Base-by-base conservation (phyloP, 2,888 invertebrate genomes). In the Prenolepis imparis region DNA sequence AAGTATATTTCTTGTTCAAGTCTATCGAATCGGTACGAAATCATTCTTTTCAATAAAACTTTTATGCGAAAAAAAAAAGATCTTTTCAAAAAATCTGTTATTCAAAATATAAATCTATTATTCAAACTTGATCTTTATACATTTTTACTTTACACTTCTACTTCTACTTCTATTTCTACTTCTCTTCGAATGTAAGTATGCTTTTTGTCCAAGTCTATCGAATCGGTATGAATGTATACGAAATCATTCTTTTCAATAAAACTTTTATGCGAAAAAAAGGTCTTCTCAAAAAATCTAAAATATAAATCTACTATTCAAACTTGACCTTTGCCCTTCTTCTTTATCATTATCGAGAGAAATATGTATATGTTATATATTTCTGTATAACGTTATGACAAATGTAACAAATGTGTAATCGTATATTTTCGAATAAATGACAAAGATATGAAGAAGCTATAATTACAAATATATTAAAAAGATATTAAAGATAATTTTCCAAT, bases 81-180 rank as follows among this genome's bases (percentile, higher is more conserved):
- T 48, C 9, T 68, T 52, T 12, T 68, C 32, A 8, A 48, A 8
- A 48, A 48, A 44, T 44, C 28, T 66, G 64, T 21, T 3, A 64
- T 24, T 39, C 41, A 66, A 66, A 44, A 66, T 8, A 41, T 36
- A 8, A 48, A 0, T 68, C 8, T 52, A 8, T 12, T 52, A n/a
- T 48, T 48, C 28, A 68, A 68, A 32, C 28, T 52, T n/a, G 52
- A 52, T 8, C 11, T n/a, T 5, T 11, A 67, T n/a, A 44, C 3
- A 0, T 44, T 44, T 11, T 2, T 41, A n/a, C n/a, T n/a, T n/a
- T n/a, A n/a, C n/a, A n/a, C n/a, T n/a, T n/a, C n/a, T n/a, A n/a
- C n/a, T n/a, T n/a, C n/a, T n/a, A 21, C 21, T 48, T 48, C n/a
- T 32, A 52, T 52, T 48, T 68, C 32, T 68, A 68, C 32, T 68